These are phyloP conservation scores for Orthosia gracilis DNA, from an alignment of 2,888 invertebrate species.

Conservation along the genomic window DNA sequence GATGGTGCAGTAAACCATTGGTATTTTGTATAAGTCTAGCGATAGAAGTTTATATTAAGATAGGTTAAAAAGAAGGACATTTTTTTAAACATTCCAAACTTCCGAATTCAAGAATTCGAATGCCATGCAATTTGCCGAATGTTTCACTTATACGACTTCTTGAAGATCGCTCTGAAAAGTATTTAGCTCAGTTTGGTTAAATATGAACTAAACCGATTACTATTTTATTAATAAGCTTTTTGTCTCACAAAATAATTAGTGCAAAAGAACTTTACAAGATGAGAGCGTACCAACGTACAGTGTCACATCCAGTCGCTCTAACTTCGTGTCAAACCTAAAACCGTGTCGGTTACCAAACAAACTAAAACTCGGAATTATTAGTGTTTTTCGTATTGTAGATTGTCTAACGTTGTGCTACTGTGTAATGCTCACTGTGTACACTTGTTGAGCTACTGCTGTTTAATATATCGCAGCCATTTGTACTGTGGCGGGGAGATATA, in stretches of 20 bases:
- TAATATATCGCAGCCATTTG: slow-evolving; percentile 48
- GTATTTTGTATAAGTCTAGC: too few species aligned
- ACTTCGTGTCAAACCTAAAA: slow-evolving; percentile 69
- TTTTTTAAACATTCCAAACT: too few species aligned
- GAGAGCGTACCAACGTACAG: neutral
- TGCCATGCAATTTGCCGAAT: too few species aligned
- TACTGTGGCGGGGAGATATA: slow-evolving; percentile 17
- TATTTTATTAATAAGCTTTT: too few species aligned
- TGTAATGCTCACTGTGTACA: slow-evolving; percentile 53
- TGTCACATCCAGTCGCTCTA: slow-evolving; percentile 63
- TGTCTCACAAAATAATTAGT: neutral
- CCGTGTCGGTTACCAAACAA: slow-evolving; percentile 83
- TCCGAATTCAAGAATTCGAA: too few species aligned
- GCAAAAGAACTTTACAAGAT: neutral
- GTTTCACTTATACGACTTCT: too few species aligned
- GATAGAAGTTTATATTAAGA: too few species aligned
- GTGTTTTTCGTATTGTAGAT: slow-evolving; percentile 86
- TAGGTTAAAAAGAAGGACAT: too few species aligned
- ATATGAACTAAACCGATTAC: too few species aligned
- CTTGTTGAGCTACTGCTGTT: slow-evolving; percentile 57
- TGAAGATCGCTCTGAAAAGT: too few species aligned
- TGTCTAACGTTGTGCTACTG: slow-evolving; percentile 63
- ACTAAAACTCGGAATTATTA: slow-evolving; percentile 86
- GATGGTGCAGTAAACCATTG: too few species aligned
- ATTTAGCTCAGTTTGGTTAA: too few species aligned